Conservation (phyloP, 1,140 invertebrate genomes). For the Hestina assimilis region DNA sequence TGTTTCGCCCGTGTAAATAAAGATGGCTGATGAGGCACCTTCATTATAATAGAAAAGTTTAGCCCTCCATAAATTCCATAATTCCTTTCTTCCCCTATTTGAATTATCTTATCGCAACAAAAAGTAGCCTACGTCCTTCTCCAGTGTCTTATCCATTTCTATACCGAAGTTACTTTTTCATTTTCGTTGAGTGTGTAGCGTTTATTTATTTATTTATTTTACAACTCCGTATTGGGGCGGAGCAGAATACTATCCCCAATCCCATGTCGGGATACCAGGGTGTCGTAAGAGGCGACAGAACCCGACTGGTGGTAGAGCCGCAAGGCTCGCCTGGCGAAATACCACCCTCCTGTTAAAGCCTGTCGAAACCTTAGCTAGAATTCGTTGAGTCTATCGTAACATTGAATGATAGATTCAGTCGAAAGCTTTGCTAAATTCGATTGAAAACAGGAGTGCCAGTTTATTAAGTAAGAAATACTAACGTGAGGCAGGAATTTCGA, state of each 20-base stretch:
- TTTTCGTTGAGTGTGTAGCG: background rate
- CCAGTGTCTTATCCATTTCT: no score
- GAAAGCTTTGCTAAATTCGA: background rate
- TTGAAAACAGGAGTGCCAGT: constrained; percentile 2
- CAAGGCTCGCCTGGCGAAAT: constrained; percentile 5
- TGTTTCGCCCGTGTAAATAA: no score
- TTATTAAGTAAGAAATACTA: background rate
- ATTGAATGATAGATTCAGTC: background rate
- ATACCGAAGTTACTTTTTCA: no score
- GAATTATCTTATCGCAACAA: no score
- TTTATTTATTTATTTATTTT: background rate
- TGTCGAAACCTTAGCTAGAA: background rate
- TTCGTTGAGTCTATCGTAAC: background rate
- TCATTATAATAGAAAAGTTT: no score
- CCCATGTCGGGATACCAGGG: constrained; percentile 25
- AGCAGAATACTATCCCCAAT: constrained; percentile 30
- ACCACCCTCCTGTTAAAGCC: constrained; percentile 24
- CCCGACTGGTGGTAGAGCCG: constrained; percentile 25
- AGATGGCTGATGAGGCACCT: no score
- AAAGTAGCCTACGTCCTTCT: no score
- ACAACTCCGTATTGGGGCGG: constrained; percentile 27
- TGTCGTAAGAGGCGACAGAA: constrained; percentile 32
- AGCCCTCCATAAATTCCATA: no score
- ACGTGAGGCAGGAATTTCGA: constrained; percentile 1
- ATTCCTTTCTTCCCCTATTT: no score